A percentile compares a stretch with the other conserved stretches of the same genome.
phyloP scores from a whole-genome alignment of 2,888 invertebrate species.

The Lepidocyrtinus sp. region DNA sequence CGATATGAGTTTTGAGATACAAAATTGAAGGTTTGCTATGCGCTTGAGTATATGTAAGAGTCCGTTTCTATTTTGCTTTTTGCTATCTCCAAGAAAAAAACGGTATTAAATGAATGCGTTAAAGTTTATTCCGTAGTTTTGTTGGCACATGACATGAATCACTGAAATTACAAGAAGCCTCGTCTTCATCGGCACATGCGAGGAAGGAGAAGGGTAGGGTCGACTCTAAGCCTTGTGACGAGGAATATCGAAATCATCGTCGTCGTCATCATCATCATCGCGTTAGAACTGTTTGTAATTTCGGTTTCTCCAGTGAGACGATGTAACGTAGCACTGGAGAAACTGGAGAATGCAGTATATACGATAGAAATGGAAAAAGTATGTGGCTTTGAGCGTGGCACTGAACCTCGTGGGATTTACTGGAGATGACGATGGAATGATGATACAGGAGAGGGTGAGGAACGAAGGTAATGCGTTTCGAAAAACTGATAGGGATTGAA shows the following conservation, averaged over 20 bases:
- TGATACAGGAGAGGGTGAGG: not conserved
- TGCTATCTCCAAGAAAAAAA: conserved; percentile 48
- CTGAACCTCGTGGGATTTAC: conserved; percentile 47
- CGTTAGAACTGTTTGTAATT: not conserved
- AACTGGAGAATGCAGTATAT: not conserved
- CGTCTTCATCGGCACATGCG: conserved; percentile 58
- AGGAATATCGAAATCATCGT: not conserved
- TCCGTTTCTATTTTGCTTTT: conserved; percentile 35
- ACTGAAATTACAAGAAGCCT: conserved; percentile 51
- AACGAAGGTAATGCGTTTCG: not conserved
- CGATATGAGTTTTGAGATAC: not conserved
- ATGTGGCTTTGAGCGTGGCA: not conserved
- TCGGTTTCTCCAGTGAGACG: not conserved
- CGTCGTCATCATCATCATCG: not conserved
- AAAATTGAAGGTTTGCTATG: not conserved
- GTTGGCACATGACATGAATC: conserved; percentile 48
- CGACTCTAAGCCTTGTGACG: not conserved
- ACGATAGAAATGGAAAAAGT: not conserved
- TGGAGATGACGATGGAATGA: too few species aligned
- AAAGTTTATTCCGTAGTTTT: not conserved
- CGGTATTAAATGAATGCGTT: conserved; percentile 12
- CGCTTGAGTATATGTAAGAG: too few species aligned
- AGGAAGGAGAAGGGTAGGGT: conserved; percentile 36
- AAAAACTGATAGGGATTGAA: not conserved
- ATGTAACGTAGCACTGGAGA: not conserved